Evolutionary conservation across 1,140 invertebrate species (phyloP).

Genomic region (Drosophila sp.): DNA sequence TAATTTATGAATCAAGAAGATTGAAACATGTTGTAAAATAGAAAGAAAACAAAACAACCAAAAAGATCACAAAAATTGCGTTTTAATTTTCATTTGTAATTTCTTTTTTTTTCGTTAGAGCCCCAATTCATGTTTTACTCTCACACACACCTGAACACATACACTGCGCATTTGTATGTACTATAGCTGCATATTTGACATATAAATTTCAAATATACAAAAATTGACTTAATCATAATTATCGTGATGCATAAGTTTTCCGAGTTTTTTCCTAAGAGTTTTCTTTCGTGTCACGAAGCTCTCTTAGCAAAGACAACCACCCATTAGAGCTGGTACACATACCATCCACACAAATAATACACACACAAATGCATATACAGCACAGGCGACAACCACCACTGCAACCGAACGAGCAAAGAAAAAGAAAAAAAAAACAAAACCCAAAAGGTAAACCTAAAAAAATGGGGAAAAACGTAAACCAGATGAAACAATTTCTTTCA

Average conservation of each 20-base stretch:
- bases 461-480: not conserved
- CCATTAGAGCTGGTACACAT: conserved; percentile 17
- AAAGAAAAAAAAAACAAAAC: conserved; percentile 7
- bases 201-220: not conserved
- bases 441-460: not conserved
- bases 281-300: not conserved
- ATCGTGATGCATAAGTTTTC: not conserved
- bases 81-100: conserved; percentile 24
- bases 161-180: not conserved
- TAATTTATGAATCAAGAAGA: conserved; percentile 25
- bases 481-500: conserved; percentile 10
- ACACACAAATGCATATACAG: conserved; percentile 41
- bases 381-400: conserved; percentile 76
- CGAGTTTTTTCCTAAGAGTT: not conserved
- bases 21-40: conserved; percentile 45
- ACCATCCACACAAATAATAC: conserved; percentile 5
- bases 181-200: not conserved
- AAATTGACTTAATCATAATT: not conserved
- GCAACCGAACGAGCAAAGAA: conserved; percentile 63
- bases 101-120: conserved; percentile 28
- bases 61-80: conserved; percentile 20
- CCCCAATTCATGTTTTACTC: conserved; percentile 11
- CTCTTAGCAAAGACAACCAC: conserved; percentile 34
- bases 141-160: conserved; percentile 19
- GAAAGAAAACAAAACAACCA: conserved; percentile 16